Evolutionary conservation across 2,113 vertebrate genomes (phyloP).

Genomic region (human): GRCh38 chr12:9155001-9155500

Average conservation of each 20-base stretch:
- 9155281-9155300: neutral
- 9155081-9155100: neutral
- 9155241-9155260: neutral
- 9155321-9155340: constrained; percentile 40
- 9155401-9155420: neutral
- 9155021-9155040: neutral
- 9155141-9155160: neutral
- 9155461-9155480: constrained; percentile 43
- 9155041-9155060: neutral
- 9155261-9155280: neutral
- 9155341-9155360: constrained; percentile 47
- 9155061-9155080: neutral
- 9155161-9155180: neutral
- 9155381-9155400: constrained; percentile 58
- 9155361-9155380: constrained; percentile 13
- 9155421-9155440: neutral
- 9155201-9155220: neutral
- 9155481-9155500: too few species aligned
- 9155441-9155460: constrained; percentile 38
- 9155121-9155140: neutral
- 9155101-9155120: neutral
- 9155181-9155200: neutral
- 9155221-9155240: neutral
- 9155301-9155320: neutral
- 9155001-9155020: neutral